Base-by-base conservation (phyloP, 2,113 vertebrate species). In the Aspidoscelis tigris region DNA sequence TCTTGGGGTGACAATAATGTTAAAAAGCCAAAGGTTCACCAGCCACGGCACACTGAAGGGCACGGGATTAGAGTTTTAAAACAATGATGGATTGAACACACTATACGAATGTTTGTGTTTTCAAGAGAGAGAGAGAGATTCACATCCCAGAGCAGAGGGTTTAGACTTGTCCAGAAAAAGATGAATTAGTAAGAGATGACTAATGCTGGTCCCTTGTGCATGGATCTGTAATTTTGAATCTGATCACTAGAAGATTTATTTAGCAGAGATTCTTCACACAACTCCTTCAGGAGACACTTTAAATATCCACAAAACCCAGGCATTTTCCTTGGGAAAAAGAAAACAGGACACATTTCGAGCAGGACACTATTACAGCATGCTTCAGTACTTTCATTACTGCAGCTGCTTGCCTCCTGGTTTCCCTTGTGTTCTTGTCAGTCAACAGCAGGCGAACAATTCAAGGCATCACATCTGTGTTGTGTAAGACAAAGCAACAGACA, bases 401-500 rank as follows among this genome's bases (percentile, higher is more conserved):
- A 85, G 83, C 83, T 85, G 83, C 83, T 85, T 58, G 66, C 76
- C 83, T 85, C 83, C 76, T 84, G 76, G 18, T 85, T 66, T 80
- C 70, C 83, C 55, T 80, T 33, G 69, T 74, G 77, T 69, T 53
- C 83, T 80, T 85, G 83, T 85, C 77, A 79, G 61, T 80, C 83
- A 85, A 26, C 83, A 85, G 58, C 44, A 41, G 74, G 21, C 77
- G 74, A 85, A 85, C 83, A 80, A 66, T 65, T 72, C 77, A 79
- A 74, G 43, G 44, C 58, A 53, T 65, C 70, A 80, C 83, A 80
- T 85, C 83, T 85, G 83, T 66, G 70, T 44, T 80, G 43, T 53
- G 21, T 18, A 64, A 74, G 83, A 84, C 83, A 84, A 73, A 84
- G 68, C 55, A 74, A 72, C 5, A 11, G 80, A 26, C 58, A 75